These are phyloP conservation scores for Hydra vulgaris DNA, from an alignment of 30 jellyfish, hydroid and myxozoan species.

Conservation along the genomic window DNA sequence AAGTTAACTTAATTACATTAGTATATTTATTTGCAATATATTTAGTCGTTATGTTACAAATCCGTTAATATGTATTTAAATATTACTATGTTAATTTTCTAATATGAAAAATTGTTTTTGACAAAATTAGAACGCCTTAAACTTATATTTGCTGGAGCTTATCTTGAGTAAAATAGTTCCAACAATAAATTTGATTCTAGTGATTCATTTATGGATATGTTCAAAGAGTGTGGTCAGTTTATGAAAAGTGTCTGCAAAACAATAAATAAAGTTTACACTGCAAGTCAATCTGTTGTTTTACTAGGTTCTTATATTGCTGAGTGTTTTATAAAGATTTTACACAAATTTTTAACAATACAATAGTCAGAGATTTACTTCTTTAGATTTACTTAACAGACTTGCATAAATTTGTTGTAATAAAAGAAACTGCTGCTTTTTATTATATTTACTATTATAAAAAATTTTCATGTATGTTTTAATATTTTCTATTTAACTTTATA, in stretches of 20 bases:
- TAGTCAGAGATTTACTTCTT: too few relatives aligned
- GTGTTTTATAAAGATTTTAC: constrained; percentile 5
- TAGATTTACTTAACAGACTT: too few relatives aligned
- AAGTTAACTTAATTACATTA: too few relatives aligned
- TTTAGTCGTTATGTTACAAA: too few relatives aligned
- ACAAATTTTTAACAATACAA: not conserved
- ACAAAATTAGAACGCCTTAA: constrained; percentile 40
- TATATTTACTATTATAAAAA: too few relatives aligned
- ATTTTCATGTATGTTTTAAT: too few relatives aligned
- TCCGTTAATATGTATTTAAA: too few relatives aligned
- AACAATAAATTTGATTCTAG: constrained; percentile 73
- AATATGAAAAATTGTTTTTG: not conserved
- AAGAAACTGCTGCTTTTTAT: too few relatives aligned
- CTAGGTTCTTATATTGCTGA: constrained; percentile 7
- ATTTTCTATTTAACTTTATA: too few relatives aligned
- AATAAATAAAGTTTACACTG: constrained; percentile 19
- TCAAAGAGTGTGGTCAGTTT: constrained; percentile 12
- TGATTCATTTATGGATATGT: constrained; percentile 46
- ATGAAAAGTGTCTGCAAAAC: constrained; percentile 24
- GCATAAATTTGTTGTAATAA: too few relatives aligned
- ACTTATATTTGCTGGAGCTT: constrained; percentile 43
- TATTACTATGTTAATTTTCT: too few relatives aligned
- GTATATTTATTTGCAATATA: too few relatives aligned
- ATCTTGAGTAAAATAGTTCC: constrained; percentile 52
- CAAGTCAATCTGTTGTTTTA: constrained; percentile 10